Conservation (phyloP, 2,888 invertebrate genomes). For the Ichneumoninae sp. region DNA sequence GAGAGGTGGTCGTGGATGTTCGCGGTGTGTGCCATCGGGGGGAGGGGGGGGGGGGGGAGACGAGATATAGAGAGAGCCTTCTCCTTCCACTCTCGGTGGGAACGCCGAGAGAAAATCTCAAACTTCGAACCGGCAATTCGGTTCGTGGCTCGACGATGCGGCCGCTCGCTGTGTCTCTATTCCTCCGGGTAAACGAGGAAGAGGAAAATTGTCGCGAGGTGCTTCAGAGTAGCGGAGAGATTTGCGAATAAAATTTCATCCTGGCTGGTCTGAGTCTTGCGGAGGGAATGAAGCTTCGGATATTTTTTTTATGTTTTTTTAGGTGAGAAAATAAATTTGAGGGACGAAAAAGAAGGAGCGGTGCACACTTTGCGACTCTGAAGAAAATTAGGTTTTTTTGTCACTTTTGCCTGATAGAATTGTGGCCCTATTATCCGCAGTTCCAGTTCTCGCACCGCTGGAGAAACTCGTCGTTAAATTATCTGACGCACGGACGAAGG, state of each 20-base stretch:
- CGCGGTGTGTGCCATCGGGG: conserved; percentile 44
- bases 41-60: conserved; percentile 22
- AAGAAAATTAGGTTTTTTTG: background rate
- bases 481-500: conserved; percentile 9
- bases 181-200: background rate
- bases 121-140: conserved; percentile 82
- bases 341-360: background rate
- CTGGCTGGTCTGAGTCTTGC: conserved; percentile 1
- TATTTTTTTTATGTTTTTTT: conserved; percentile 4
- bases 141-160: conserved; percentile 50
- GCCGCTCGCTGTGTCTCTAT: conserved; percentile 36
- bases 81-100: conserved; percentile 37
- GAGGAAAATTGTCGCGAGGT: conserved; percentile 18
- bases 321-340: background rate
- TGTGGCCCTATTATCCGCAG: background rate
- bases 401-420: background rate
- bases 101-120: conserved; percentile 80
- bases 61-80: background rate
- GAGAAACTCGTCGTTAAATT: conserved; percentile 43
- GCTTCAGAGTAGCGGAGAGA: conserved; percentile 39
- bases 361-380: background rate
- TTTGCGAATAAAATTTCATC: conserved; percentile 66
- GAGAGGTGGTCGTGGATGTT: conserved; percentile 48
- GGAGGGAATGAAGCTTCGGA: background rate
- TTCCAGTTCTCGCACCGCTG: background rate